phyloP scores from a whole-genome alignment of 2,888 invertebrate species.

The Luffia ferchaultella region DNA sequence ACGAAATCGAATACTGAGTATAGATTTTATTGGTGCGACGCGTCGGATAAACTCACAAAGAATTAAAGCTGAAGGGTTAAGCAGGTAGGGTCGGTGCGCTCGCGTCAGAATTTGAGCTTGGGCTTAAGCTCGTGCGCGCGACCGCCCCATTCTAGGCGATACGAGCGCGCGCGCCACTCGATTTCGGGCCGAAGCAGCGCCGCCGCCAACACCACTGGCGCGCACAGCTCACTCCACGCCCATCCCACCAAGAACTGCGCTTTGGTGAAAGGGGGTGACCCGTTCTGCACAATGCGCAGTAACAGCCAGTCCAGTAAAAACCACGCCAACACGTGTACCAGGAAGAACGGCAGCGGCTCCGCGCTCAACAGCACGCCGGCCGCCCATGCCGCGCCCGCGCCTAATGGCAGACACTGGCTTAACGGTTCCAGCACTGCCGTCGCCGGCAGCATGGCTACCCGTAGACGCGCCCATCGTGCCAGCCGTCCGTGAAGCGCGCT shows the following conservation, averaged over 20 bases:
- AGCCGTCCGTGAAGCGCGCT: slow-evolving; percentile 85
- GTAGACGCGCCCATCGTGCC: slow-evolving; percentile 92
- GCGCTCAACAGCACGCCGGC: slow-evolving; percentile 82
- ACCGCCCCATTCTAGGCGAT: slow-evolving; percentile 95
- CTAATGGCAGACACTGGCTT: slow-evolving; percentile 93
- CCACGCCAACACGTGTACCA: slow-evolving; percentile 94
- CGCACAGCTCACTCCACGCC: slow-evolving; percentile 91
- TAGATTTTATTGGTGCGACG: not conserved
- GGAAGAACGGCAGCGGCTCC: slow-evolving; percentile 90
- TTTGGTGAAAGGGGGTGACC: slow-evolving; percentile 92
- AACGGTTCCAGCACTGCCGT: slow-evolving; percentile 93
- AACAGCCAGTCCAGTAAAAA: slow-evolving; percentile 96
- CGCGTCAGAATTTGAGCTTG: slow-evolving; percentile 69
- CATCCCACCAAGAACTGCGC: slow-evolving; percentile 94
- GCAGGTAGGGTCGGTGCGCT: slow-evolving; percentile 21
- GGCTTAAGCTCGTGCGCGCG: slow-evolving; percentile 88
- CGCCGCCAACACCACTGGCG: slow-evolving; percentile 87
- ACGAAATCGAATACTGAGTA: not conserved
- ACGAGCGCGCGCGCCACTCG: slow-evolving; percentile 92
- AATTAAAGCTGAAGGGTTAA: slow-evolving; percentile 44
- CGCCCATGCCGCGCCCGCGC: slow-evolving; percentile 92
- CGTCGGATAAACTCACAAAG: slow-evolving; percentile 27
- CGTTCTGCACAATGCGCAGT: slow-evolving; percentile 89
- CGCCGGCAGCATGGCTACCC: slow-evolving; percentile 95
- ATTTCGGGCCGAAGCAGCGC: slow-evolving; percentile 90